Evolutionary conservation across 2,888 invertebrate genomes (phyloP).

Genomic region (Torymus auratus): DNA sequence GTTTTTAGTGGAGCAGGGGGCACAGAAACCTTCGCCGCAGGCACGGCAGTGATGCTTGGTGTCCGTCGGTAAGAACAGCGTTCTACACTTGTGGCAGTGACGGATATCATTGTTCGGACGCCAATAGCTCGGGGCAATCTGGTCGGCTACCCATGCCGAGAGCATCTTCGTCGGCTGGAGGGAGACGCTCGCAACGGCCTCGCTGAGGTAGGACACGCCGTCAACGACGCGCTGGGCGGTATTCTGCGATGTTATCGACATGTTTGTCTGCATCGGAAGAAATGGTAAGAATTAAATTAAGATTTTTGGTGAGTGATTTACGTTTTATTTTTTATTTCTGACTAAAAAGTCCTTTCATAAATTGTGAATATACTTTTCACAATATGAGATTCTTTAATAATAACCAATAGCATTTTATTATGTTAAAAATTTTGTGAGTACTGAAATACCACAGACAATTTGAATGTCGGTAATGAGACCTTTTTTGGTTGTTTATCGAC

Average conservation of each 20-base stretch:
- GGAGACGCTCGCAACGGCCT: constrained; percentile 82
- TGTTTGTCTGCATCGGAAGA: constrained; percentile 61
- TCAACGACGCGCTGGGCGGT: constrained; percentile 83
- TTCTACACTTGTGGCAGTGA: constrained; percentile 82
- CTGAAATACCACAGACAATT: no score
- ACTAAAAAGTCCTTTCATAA: no score
- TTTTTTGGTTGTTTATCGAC: no score
- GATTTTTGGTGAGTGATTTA: no score
- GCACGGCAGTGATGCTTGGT: constrained; percentile 87
- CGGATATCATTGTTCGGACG: constrained; percentile 86
- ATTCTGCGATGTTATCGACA: constrained; percentile 75
- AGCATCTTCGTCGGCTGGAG: constrained; percentile 85
- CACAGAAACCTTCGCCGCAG: constrained; percentile 89
- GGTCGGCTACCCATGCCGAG: constrained; percentile 86
- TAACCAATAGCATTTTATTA: no score
- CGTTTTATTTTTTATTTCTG: no score
- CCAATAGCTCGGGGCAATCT: constrained; percentile 89
- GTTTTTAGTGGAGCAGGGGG: constrained; percentile 82
- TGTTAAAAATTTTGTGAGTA: no score
- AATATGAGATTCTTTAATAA: no score
- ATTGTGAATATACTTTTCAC: no score
- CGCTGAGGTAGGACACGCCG: constrained; percentile 81
- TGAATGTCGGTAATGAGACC: no score
- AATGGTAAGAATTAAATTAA: no score
- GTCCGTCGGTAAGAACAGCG: constrained; percentile 79